Evolutionary conservation across 2,113 vertebrate species (phyloP).

Genomic region (Forbesichthys papilliferus): DNA sequence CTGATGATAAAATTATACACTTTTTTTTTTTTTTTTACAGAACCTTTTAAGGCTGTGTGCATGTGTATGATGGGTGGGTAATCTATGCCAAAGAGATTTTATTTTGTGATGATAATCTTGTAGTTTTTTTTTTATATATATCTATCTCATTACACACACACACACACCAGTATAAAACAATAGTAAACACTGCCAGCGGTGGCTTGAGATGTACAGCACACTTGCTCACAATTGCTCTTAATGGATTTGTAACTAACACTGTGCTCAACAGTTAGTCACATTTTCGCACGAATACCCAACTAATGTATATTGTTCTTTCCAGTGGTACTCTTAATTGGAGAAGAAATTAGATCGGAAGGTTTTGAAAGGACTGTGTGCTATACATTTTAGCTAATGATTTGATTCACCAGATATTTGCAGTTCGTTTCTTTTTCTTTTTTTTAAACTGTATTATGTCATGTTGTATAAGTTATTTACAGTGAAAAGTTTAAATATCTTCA

Average conservation of each 20-base stretch:
- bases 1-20: constrained; percentile 45
- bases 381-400: constrained; percentile 17
- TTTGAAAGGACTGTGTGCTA: constrained; percentile 17
- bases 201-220: constrained; percentile 49
- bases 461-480: constrained; percentile 52
- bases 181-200: constrained; percentile 65
- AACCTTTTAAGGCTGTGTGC: constrained; percentile 51
- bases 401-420: constrained; percentile 4
- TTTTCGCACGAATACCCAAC: background rate
- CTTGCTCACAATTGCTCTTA: constrained; percentile 38
- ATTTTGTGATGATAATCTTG: constrained; percentile 72
- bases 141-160: constrained; percentile 6
- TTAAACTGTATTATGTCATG: constrained; percentile 22
- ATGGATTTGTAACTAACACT: constrained; percentile 58
- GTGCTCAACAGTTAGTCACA: constrained; percentile 30
- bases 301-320: constrained; percentile 3
- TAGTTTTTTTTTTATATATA: constrained; percentile 45
- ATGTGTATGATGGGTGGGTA: constrained; percentile 59
- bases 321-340: constrained; percentile 23
- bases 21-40: constrained; percentile 4
- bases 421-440: background rate
- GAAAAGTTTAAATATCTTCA: constrained; percentile 16
- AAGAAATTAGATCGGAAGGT: constrained; percentile 17
- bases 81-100: constrained; percentile 80
- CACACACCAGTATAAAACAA: constrained; percentile 3